Evolutionary conservation across 2,888 invertebrate species (phyloP).

Genomic region (Hypomecis atomaria): DNA sequence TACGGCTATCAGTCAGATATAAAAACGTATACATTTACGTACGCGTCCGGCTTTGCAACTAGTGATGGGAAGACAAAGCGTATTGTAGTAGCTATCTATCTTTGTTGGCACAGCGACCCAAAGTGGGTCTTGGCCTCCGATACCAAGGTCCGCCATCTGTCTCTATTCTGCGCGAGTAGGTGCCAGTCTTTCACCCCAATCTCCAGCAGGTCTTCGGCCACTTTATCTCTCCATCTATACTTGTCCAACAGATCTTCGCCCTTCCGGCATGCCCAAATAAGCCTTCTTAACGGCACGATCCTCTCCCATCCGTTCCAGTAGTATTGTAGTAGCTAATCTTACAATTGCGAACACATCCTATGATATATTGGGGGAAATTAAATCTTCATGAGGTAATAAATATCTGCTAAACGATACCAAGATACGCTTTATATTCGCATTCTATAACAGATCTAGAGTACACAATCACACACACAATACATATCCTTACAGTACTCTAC

Average conservation of each 20-base stretch:
- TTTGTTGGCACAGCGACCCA: too few relatives aligned
- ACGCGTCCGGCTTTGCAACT: conserved; percentile 33
- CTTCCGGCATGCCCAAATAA: too few relatives aligned
- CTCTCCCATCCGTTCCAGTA: too few relatives aligned
- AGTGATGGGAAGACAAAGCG: conserved; percentile 14
- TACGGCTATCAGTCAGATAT: conserved; percentile 19
- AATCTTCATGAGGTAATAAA: background rate
- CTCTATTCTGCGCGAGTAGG: too few relatives aligned
- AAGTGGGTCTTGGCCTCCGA: too few relatives aligned
- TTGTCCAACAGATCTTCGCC: too few relatives aligned
- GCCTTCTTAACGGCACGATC: too few relatives aligned
- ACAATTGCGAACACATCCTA: too few relatives aligned
- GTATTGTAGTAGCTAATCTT: background rate
- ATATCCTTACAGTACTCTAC: conserved; percentile 6
- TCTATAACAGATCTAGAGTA: conserved; percentile 36
- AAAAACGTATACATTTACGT: conserved; percentile 38
- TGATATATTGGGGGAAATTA: background rate
- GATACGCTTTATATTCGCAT: conserved; percentile 33
- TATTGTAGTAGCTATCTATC: background rate
- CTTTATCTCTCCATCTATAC: too few relatives aligned
- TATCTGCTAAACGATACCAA: conserved; percentile 31
- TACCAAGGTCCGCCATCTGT: too few relatives aligned
- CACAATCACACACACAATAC: conserved; percentile 23
- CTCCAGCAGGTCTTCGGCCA: too few relatives aligned
- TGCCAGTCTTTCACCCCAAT: too few relatives aligned